phyloP scores from a whole-genome alignment of 2,113 vertebrate species.

The Prinia subflava region DNA sequence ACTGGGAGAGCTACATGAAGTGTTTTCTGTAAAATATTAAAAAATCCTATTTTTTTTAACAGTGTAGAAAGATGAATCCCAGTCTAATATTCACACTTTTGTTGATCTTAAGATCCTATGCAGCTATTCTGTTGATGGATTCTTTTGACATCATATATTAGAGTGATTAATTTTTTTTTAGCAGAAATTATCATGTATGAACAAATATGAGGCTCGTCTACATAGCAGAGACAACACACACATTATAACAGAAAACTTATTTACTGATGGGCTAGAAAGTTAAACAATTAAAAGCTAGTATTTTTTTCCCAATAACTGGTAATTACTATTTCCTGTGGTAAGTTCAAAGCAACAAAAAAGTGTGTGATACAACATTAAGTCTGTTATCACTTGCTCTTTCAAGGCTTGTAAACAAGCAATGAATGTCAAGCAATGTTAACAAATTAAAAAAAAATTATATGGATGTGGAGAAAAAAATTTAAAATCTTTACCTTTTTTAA shows the following conservation, averaged over 20 bases:
- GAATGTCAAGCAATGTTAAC: neutral
- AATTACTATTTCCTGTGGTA: neutral
- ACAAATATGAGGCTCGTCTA: neutral
- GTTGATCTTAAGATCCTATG: neutral
- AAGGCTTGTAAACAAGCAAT: neutral
- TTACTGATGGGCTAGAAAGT: neutral
- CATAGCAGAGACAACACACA: neutral
- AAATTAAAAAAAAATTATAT: neutral
- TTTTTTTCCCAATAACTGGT: neutral
- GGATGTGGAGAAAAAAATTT: neutral
- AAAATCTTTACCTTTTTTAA: neutral
- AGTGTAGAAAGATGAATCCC: neutral
- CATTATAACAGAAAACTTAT: neutral
- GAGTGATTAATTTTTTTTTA: neutral
- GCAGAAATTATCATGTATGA: neutral
- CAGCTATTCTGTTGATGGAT: neutral
- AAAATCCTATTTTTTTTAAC: neutral
- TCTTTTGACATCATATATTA: neutral
- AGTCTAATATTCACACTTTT: neutral
- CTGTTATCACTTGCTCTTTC: neutral
- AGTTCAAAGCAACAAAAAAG: neutral
- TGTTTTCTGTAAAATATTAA: neutral
- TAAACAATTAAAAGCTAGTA: neutral
- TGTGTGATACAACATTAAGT: neutral
- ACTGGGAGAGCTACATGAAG: neutral